Conservation (phyloP, 2,113 vertebrate species). For the Scalopus aquaticus region DNA sequence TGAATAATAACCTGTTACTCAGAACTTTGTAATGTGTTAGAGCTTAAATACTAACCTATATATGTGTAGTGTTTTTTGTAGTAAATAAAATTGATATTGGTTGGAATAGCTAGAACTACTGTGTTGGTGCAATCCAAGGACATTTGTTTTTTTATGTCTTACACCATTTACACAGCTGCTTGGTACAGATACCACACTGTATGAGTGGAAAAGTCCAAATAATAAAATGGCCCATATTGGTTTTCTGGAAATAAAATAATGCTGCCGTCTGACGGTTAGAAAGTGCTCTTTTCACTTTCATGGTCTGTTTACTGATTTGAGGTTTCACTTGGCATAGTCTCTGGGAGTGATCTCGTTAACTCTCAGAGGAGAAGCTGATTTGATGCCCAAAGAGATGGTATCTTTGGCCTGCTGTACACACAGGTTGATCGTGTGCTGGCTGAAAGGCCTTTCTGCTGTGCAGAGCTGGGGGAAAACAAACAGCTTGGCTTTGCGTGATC, state of each 20-base stretch:
- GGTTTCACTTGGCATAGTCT: conserved; percentile 4
- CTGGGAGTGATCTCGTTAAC: conserved; percentile 46
- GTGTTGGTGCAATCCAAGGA: not conserved
- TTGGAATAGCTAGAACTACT: conserved; percentile 20
- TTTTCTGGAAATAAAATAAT: conserved; percentile 1
- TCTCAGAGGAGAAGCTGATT: conserved; percentile 22
- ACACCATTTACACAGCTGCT: not conserved
- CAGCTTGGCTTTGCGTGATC: not conserved
- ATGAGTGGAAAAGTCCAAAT: not conserved
- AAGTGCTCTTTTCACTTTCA: not conserved
- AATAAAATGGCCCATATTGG: not conserved
- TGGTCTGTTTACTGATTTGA: conserved; percentile 30
- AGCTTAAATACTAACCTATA: not conserved
- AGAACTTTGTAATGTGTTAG: not conserved
- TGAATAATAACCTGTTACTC: not conserved
- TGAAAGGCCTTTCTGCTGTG: conserved; percentile 1
- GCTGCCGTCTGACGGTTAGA: not conserved
- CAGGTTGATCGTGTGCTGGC: not conserved
- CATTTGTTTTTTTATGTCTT: conserved; percentile 1
- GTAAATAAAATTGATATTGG: not conserved
- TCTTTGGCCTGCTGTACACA: conserved; percentile 31
- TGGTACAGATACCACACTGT: not conserved
- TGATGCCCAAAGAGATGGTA: conserved; percentile 16
- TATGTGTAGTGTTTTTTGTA: not conserved
- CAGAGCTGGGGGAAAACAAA: not conserved